Conservation (phyloP, 2,113 vertebrate genomes). For the Ictidomys tridecemlineatus region DNA sequence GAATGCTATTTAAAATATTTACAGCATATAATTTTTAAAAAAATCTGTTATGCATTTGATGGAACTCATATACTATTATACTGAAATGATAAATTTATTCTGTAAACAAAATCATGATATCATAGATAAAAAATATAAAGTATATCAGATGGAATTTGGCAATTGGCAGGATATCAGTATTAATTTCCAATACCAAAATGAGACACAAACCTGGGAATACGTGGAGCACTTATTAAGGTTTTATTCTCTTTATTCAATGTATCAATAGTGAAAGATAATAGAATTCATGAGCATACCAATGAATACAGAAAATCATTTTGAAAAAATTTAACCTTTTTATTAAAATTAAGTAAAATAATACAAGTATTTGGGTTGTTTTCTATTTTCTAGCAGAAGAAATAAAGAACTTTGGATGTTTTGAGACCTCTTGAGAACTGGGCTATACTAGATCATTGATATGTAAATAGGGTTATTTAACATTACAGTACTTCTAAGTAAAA, state of each 20-base stretch:
- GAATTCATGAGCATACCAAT: not conserved
- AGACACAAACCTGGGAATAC: not conserved
- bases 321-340: not conserved
- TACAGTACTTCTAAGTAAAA: not conserved
- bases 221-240: not conserved
- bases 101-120: not conserved
- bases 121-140: not conserved
- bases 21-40: not conserved
- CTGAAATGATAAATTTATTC: not conserved
- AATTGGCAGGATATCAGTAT: not conserved
- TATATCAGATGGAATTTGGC: not conserved
- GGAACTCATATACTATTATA: not conserved
- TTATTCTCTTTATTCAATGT: not conserved
- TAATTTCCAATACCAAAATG: not conserved
- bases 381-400: not conserved
- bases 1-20: constrained; percentile 12
- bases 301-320: not conserved
- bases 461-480: not conserved
- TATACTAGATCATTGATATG: not conserved
- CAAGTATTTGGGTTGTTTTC: not conserved
- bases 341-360: not conserved
- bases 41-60: not conserved
- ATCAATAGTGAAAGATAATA: not conserved
- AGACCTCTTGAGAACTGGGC: not conserved
- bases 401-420: not conserved